Conservation (phyloP, 1,140 invertebrate species). For the Helicoverpa armigera region DNA sequence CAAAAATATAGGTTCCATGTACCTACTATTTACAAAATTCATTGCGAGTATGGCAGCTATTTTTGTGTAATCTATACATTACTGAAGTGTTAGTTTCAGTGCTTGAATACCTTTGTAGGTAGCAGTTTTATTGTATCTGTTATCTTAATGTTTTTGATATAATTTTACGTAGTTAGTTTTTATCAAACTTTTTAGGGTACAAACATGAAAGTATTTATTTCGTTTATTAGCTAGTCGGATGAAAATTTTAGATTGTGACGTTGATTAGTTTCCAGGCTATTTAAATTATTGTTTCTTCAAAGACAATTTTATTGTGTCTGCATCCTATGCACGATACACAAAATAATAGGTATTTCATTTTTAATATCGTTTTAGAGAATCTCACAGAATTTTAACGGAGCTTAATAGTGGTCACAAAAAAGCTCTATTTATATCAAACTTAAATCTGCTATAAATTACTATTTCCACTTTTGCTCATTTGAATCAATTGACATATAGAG, state of each 20-base stretch:
- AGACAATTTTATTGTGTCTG: conserved; percentile 23
- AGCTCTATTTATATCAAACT: conserved; percentile 53
- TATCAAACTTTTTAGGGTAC: conserved; percentile 63
- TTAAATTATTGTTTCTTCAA: conserved; percentile 47
- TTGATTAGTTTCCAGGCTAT: conserved; percentile 48
- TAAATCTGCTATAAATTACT: conserved; percentile 45
- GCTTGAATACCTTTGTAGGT: conserved; percentile 41
- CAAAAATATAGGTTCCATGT: conserved; percentile 48
- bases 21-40: conserved; percentile 52
- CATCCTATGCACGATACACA: conserved; percentile 20
- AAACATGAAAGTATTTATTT: conserved; percentile 70
- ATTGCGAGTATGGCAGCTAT: conserved; percentile 53
- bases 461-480: conserved; percentile 59
- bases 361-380: conserved; percentile 44
- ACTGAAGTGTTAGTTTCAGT: conserved; percentile 45
- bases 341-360: conserved; percentile 21
- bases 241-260: conserved; percentile 55
- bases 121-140: conserved; percentile 55
- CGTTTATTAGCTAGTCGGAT: conserved; percentile 62
- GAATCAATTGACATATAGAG: conserved; percentile 61
- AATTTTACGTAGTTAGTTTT: conserved; percentile 65
- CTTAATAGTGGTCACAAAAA: conserved; percentile 16
- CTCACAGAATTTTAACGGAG: conserved; percentile 30
- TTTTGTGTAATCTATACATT: conserved; percentile 51
- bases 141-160: conserved; percentile 63